Percentiles rank a stretch among this genome's conserved stretches.
phyloP scores from a whole-genome alignment of 2,113 vertebrate species.

The Eptesicus fuscus region DNA sequence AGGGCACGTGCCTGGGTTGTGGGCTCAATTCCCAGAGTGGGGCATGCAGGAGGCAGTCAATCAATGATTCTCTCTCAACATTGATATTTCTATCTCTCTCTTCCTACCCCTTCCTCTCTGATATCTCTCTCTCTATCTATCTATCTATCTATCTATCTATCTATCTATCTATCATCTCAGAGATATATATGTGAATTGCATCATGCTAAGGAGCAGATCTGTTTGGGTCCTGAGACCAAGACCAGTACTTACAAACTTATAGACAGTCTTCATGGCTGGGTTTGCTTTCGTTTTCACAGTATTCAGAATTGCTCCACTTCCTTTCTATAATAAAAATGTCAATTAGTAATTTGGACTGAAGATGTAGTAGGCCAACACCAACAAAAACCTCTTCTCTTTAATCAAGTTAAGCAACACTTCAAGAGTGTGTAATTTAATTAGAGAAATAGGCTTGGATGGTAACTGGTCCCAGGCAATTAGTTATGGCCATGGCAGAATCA shows the following conservation, averaged over 20 bases:
- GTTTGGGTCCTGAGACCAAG: slow-evolving; percentile 60
- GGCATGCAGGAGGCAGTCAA: too few species aligned
- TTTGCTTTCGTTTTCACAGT: slow-evolving; percentile 98
- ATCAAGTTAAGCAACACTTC: slow-evolving; percentile 58
- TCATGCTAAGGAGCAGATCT: slow-evolving; percentile 29
- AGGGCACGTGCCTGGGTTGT: too few species aligned
- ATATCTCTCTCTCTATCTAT: too few species aligned
- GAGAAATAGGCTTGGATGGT: slow-evolving; percentile 10
- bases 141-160: too few species aligned
- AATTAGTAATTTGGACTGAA: slow-evolving; percentile 65
- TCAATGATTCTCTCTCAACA: too few species aligned
- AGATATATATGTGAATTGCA: too few species aligned
- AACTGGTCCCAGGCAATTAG: not conserved
- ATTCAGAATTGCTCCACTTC: slow-evolving; percentile 97
- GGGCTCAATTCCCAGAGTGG: too few species aligned
- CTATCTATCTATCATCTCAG: too few species aligned
- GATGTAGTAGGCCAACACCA: slow-evolving; percentile 62
- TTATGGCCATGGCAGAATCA: not conserved
- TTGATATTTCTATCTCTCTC: too few species aligned
- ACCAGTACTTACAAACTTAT: slow-evolving; percentile 94
- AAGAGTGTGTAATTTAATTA: slow-evolving; percentile 47
- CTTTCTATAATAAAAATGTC: slow-evolving; percentile 88
- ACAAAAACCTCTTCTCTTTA: slow-evolving; percentile 61
- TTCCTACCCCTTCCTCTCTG: too few species aligned
- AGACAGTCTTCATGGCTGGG: slow-evolving; percentile 98